A percentile compares a stretch with the other conserved stretches of the same genome.
Evolutionary conservation across 2,888 invertebrate genomes (phyloP).

Genomic region (Hypolimnas misippus): DNA sequence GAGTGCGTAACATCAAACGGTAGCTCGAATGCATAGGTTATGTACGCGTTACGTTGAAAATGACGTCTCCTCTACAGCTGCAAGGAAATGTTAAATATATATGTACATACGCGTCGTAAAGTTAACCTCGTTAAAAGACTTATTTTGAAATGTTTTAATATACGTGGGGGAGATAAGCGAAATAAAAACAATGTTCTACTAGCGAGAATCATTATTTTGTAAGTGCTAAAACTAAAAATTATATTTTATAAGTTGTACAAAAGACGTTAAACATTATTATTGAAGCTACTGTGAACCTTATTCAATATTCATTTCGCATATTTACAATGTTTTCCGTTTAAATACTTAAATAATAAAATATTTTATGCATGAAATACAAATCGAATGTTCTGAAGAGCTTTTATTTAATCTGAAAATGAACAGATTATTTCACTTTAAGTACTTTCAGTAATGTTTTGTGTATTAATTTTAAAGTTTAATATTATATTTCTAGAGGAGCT

Average conservation of each 20-base stretch:
- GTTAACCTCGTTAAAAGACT: conserved; percentile 9
- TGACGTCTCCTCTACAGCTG: conserved; percentile 25
- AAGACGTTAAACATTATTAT: too few species aligned
- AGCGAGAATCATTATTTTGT: too few species aligned
- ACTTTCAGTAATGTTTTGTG: conserved; percentile 1
- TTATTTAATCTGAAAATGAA: background rate
- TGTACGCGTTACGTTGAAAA: conserved; percentile 31
- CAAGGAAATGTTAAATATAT: conserved; percentile 17
- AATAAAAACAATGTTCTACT: background rate
- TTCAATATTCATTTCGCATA: background rate
- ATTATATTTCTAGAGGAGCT: background rate
- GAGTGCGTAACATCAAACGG: conserved; percentile 44
- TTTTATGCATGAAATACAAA: background rate
- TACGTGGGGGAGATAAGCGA: background rate
- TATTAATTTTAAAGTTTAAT: conserved; percentile 1
- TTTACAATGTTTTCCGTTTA: background rate
- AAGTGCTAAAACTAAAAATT: background rate
- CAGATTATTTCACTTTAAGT: conserved; percentile 1
- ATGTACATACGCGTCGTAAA: conserved; percentile 19
- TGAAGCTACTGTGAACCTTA: too few species aligned
- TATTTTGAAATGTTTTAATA: background rate
- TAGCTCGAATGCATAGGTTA: conserved; percentile 28
- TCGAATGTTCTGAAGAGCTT: background rate
- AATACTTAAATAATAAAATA: background rate
- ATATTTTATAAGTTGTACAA: background rate